These are phyloP conservation scores for Troilus luridus DNA, from an alignment of 2,888 invertebrate genomes.

Conservation along the genomic window DNA sequence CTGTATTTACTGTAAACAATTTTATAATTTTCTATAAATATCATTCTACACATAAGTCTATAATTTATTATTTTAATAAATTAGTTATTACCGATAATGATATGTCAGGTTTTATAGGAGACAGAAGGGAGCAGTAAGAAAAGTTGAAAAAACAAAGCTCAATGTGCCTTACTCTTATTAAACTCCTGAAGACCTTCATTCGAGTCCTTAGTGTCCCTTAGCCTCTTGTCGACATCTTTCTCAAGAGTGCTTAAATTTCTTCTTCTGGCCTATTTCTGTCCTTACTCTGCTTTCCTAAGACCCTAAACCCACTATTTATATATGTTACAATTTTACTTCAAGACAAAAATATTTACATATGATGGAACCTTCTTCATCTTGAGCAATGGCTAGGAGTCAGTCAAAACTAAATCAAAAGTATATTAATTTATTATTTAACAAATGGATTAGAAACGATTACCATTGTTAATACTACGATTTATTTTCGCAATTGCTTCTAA, in stretches of 20 bases:
- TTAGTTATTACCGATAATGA: background rate
- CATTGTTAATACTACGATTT: no score
- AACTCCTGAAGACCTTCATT: background rate
- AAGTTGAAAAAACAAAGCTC: background rate
- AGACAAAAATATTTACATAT: no score
- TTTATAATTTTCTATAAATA: background rate
- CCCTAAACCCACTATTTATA: background rate
- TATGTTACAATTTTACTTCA: background rate
- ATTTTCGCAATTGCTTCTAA: no score
- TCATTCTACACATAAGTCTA: background rate
- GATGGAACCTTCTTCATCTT: no score
- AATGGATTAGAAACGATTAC: no score
- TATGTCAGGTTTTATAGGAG: background rate
- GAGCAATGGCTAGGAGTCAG: no score
- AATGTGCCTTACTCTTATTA: background rate
- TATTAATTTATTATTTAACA: no score
- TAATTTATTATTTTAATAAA: background rate
- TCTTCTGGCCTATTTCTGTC: background rate
- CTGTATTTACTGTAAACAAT: no score
- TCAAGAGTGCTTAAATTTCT: background rate
- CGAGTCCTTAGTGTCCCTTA: background rate
- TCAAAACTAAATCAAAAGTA: no score
- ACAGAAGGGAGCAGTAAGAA: background rate
- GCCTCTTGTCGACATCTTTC: slow-evolving; percentile 9
- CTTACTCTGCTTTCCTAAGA: background rate